Percentiles rank a stretch among this genome's conserved stretches.
Conservation (phyloP, 2,888 invertebrate species). For the Mesorhabditis belari region DNA sequence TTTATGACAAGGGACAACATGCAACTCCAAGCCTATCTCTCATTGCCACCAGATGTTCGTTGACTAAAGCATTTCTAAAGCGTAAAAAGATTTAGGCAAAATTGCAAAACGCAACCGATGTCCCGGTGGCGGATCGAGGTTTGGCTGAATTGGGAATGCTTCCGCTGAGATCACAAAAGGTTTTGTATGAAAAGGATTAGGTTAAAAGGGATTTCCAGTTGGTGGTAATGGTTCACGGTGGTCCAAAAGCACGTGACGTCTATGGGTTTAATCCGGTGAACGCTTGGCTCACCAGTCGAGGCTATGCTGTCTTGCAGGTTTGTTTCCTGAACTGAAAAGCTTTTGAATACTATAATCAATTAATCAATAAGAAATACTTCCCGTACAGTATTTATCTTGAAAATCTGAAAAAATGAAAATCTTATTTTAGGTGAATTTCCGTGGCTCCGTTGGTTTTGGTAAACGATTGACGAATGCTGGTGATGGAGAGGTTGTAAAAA, state of each 20-base stretch:
- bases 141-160: slow-evolving; percentile 47
- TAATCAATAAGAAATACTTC: not conserved
- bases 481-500: slow-evolving; percentile 36
- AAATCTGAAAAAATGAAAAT: not conserved
- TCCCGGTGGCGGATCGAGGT: slow-evolving; percentile 33
- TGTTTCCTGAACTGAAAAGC: not conserved
- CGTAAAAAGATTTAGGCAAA: slow-evolving; percentile 13
- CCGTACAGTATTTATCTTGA: not conserved
- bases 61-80: not conserved
- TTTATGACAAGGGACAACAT: slow-evolving; percentile 49
- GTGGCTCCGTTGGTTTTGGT: slow-evolving; percentile 50
- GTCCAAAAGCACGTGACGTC: slow-evolving; percentile 47
- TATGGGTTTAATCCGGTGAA: slow-evolving; percentile 47
- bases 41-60: slow-evolving; percentile 39
- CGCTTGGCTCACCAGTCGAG: slow-evolving; percentile 47
- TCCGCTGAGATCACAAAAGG: slow-evolving; percentile 42
- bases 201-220: slow-evolving; percentile 12
- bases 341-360: not conserved
- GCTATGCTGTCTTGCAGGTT: slow-evolving; percentile 50
- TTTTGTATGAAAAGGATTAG: too few relatives aligned
- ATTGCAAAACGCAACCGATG: slow-evolving; percentile 32
- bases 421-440: slow-evolving; percentile 44
- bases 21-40: slow-evolving; percentile 47
- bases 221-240: slow-evolving; percentile 48
- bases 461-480: slow-evolving; percentile 49